Evolutionary conservation across 2,797 vertebrate genomes (phyloP), one percentile per base, ranked within the genome.

Genomic region (Acanthurus leucopareius): DNA sequence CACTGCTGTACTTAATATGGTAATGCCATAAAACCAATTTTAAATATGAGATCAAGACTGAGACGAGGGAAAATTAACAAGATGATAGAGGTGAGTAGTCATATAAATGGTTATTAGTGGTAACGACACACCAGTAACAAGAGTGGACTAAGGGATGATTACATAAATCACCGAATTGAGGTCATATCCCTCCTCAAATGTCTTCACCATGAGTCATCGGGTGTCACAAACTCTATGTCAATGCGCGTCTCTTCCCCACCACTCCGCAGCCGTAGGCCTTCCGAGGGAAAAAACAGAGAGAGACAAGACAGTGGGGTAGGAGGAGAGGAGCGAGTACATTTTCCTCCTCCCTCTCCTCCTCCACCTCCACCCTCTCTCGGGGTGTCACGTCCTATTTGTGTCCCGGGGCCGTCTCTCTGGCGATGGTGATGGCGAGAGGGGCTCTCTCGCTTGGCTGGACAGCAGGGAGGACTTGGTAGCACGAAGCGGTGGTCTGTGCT

Each of bases 381-480:
- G 79, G 86, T 93, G 93, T 93, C 94, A 94, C 82, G 81, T 93
- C 87, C 88, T 90, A 93, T 94, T 93, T 94, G 92, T 91, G 91
- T 94, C 88, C 92, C 47, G 7, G 83, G 85, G 92, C 86, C 71
- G 77, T 89, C 86, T 90, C 90, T 89, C 77, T 90, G 79, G 84
- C 69, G 54, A 80, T 82, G 80, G 86, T 66, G 77, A 85, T 86
- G 86, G 91, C 59, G 71, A 86, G 75, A 82, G 81, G 84, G 86
- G 80, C 82, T 89, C 87, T 89, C 87, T 91, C 85, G 92, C 93
- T 89, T 92, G 92, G 91, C 84, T 94, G 92, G 87, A 90, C 67
- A 92, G 88, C 80, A 63, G 80, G 83, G 85, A 91, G 85, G 88
- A 90, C 86, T 88, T 72, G 78, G 85, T 75, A 61, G 89, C 83